These are phyloP conservation scores for Sweltsa coloradensis DNA, from an alignment of 1,140 invertebrate genomes.

Conservation along the genomic window DNA sequence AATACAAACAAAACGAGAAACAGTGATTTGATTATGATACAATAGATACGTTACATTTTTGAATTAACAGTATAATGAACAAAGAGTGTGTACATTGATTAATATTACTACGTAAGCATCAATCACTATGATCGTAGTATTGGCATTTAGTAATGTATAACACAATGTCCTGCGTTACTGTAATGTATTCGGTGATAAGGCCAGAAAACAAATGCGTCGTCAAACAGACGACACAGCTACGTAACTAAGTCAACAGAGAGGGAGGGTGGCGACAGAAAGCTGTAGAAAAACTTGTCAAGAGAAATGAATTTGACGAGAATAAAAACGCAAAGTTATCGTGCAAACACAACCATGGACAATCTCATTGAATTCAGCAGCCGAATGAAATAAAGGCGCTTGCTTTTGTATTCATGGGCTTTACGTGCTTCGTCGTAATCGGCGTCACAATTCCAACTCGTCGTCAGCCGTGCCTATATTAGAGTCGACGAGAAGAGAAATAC, in stretches of 20 bases:
- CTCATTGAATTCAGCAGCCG: background rate
- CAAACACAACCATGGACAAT: background rate
- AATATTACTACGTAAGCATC: background rate
- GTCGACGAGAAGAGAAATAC: too few species aligned
- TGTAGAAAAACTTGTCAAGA: background rate
- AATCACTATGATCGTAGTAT: background rate
- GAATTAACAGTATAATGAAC: background rate
- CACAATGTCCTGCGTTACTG: background rate
- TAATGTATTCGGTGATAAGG: background rate
- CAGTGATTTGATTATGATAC: too few species aligned
- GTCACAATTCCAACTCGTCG: background rate
- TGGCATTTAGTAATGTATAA: background rate
- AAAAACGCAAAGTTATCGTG: background rate
- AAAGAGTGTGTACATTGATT: background rate
- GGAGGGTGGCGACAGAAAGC: background rate
- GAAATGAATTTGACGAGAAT: constrained; percentile 2
- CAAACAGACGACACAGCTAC: background rate
- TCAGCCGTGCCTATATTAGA: background rate
- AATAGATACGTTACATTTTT: too few species aligned
- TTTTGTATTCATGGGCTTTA: constrained; percentile 2
- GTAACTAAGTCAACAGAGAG: background rate
- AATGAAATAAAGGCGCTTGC: background rate
- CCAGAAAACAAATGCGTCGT: background rate
- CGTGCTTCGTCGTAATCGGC: background rate
- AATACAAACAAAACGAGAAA: too few species aligned